phyloP scores from a whole-genome alignment of 2,888 invertebrate species.

The Papilio demoleus region DNA sequence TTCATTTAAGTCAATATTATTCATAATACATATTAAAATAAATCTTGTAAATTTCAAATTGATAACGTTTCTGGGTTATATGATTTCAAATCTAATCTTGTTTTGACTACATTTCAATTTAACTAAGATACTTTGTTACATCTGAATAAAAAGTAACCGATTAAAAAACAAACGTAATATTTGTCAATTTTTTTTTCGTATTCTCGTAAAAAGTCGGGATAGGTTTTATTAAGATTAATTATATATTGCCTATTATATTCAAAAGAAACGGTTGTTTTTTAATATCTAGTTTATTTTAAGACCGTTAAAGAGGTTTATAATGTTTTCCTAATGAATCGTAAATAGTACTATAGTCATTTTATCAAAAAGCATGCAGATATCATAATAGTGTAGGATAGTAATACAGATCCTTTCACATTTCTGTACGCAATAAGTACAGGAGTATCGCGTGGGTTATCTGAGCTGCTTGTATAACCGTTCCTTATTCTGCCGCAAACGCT shows the following conservation, averaged over 20 bases:
- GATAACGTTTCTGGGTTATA: slow-evolving; percentile 29
- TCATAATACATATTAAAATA: slow-evolving; percentile 30
- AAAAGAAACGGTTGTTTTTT: too few species aligned
- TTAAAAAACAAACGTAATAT: too few species aligned
- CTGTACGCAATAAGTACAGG: slow-evolving; percentile 24
- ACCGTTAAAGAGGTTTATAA: too few species aligned
- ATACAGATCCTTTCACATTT: slow-evolving; percentile 28
- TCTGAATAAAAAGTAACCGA: too few species aligned
- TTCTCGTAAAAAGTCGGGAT: too few species aligned
- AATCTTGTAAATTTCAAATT: slow-evolving; percentile 20
- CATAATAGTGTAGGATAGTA: neutral
- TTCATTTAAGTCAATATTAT: slow-evolving; percentile 33
- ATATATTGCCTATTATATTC: too few species aligned
- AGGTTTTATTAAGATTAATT: too few species aligned
- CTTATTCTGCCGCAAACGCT: slow-evolving; percentile 29
- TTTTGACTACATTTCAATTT: neutral
- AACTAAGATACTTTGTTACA: neutral
- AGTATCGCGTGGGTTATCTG: slow-evolving; percentile 37
- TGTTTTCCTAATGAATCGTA: neutral
- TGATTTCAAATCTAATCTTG: slow-evolving; percentile 10
- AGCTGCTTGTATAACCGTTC: slow-evolving; percentile 38
- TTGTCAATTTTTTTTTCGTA: too few species aligned
- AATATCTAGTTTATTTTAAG: too few species aligned
- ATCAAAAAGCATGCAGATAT: neutral
- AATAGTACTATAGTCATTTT: neutral